phyloP scores from a whole-genome alignment of 2,113 vertebrate species.

The Pelecanoides urinatrix region DNA sequence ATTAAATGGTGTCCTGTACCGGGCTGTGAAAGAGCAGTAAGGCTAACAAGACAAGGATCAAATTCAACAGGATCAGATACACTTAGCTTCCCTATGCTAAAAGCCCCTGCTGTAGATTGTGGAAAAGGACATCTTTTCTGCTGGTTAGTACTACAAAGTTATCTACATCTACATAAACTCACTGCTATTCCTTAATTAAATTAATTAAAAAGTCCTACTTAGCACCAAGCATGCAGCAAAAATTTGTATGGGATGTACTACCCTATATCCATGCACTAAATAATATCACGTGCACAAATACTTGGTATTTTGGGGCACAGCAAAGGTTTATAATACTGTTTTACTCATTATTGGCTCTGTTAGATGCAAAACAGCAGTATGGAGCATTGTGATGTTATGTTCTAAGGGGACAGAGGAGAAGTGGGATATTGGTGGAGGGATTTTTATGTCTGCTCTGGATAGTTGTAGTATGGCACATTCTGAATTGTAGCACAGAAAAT shows the following conservation, averaged over 20 bases:
- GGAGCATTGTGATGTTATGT: not conserved
- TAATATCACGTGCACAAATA: not conserved
- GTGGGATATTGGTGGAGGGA: not conserved
- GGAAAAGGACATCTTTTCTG: constrained; percentile 98
- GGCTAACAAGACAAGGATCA: constrained; percentile 86
- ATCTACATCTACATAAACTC: not conserved
- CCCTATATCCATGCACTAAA: not conserved
- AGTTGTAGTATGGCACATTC: not conserved
- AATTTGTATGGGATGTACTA: not conserved
- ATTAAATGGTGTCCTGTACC: constrained; percentile 97
- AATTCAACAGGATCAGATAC: constrained; percentile 83
- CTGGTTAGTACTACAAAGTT: constrained; percentile 82
- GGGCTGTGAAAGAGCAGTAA: constrained; percentile 94
- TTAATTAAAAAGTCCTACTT: not conserved
- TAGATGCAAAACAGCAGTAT: not conserved
- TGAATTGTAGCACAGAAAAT: not conserved
- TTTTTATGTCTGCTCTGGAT: not conserved
- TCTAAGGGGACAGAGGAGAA: not conserved
- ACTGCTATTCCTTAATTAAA: not conserved
- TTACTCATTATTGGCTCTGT: not conserved
- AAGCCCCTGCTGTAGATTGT: constrained; percentile 95
- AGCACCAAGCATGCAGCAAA: not conserved
- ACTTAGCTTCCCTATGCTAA: constrained; percentile 88
- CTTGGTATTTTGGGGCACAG: not conserved
- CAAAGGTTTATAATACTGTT: not conserved